phyloP scores from a whole-genome alignment of 2,888 invertebrate genomes.

The Diabrotica balteata region DNA sequence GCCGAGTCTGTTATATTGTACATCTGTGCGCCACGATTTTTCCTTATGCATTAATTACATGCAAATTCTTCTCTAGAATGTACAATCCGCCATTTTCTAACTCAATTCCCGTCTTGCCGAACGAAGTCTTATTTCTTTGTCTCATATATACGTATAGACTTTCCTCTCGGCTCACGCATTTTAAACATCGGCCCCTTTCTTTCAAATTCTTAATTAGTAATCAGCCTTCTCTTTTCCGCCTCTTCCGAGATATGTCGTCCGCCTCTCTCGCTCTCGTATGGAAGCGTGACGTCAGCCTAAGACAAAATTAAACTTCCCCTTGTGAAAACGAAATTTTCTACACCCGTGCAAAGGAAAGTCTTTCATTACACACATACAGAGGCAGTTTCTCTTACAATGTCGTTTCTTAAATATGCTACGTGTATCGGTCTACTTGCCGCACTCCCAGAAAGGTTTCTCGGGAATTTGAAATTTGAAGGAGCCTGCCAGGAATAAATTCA shows the following conservation, averaged over 20 bases:
- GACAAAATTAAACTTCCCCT: conserved; percentile 42
- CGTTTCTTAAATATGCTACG: conserved; percentile 56
- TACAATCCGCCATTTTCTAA: conserved; percentile 62
- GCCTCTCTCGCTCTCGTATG: conserved; percentile 64
- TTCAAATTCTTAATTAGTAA: conserved; percentile 76
- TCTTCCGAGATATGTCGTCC: conserved; percentile 45
- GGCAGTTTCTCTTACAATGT: conserved; percentile 49
- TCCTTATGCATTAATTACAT: conserved; percentile 62
- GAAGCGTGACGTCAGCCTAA: conserved; percentile 58
- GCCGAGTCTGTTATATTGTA: conserved; percentile 52
- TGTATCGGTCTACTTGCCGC: conserved; percentile 50
- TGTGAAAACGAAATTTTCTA: conserved; percentile 62
- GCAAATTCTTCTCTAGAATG: conserved; percentile 61
- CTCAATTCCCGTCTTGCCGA: conserved; percentile 56
- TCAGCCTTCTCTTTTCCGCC: conserved; percentile 62
- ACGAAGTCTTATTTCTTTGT: conserved; percentile 60
- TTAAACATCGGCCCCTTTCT: conserved; percentile 67
- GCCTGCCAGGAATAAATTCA: conserved; percentile 36
- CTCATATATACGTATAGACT: conserved; percentile 58
- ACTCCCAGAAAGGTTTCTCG: conserved; percentile 40
- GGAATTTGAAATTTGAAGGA: conserved; percentile 39
- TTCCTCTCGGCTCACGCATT: conserved; percentile 60
- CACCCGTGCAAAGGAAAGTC: conserved; percentile 58
- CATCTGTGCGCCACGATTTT: conserved; percentile 60
- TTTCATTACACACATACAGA: conserved; percentile 60